Base-by-base conservation (phyloP, 2,113 vertebrate species). In the Xiphophorus hellerii region DNA sequence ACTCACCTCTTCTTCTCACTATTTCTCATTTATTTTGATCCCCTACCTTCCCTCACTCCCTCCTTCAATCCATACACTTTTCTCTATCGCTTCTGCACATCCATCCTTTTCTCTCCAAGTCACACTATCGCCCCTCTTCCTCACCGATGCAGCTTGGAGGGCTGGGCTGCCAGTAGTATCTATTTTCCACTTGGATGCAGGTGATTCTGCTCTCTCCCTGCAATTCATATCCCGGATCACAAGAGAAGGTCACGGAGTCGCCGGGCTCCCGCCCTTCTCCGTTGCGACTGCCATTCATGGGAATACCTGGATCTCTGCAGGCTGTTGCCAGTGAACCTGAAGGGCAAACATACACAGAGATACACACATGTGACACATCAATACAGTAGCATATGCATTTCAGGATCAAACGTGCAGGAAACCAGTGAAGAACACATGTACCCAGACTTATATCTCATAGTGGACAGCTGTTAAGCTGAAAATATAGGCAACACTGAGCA, bases 111-210 rank as follows among this genome's bases (percentile, higher is more conserved):
- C 71, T 72, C 66, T 65, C 74, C 65, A 75, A 17, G 63, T 77
- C 65, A 28, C 69, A 54, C 76, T 30, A 72, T 66, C 51, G 37
- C 72, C 35, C 31, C 64, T 29, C 70, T 62, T 80, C 77, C 96
- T 95, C 95, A 98, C 98, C 98, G 85, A 99, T 99, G 94, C 98
- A 99, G 77, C 97, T 95, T 73, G 98, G 97, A 83, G 98, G 98
- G 88, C 95, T 98, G 87, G 98, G 98, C 91, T 98, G 97, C 98
- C 98, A 99, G 96, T 97, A 99, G 95, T 97, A 99, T 87, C 98
- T 95, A 92, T 99, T 99, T 95, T 99, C 97, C 93, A 99, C 97
- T 93, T 99, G 98, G 93, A 99, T 98, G 92, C 98, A 99, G 88
- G 97, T 98, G 95, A 99, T 99, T 93, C 93, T 96, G 85, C 96